Base-by-base conservation (phyloP, 2,888 invertebrate species). In the Rambutsinella grinnellia region DNA sequence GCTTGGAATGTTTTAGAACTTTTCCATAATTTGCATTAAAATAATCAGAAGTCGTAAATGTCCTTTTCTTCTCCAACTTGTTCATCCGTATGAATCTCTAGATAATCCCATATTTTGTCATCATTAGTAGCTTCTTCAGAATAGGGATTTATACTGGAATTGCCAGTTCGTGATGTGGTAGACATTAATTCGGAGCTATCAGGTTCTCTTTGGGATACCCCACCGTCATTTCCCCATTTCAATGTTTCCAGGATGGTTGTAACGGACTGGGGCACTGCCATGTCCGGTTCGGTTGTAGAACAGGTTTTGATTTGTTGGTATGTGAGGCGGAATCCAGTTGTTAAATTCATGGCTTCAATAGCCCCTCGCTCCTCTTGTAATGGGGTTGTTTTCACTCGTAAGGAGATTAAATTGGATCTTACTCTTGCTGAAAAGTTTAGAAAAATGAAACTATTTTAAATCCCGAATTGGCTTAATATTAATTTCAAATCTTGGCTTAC, bases 71-170 rank as follows among this genome's bases (percentile, higher is more conserved):
- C 78, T 10, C 51, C 70, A 5, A 75, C 74, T 13, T 71, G 75
- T 13, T 77, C 57, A 13, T 79, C 79, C 15, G 21, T 62, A 6
- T 79, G 70, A 1, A 53, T 63, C 17, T 81, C 81, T 46, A 83
- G 68, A 62, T 83, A 83, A 23, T 83, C 82, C 83, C 83, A 83
- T 3, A 81, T 24, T 23, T 44, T 57, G 51, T 81, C 81, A 26
- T 82, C 80, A 15, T 81, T 80, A 3, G 51, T n/a, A 17, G 56
- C 28, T 10, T 72, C 76, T 24, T 6, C 26, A 3, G 19, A n/a
- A 15, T 10, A 2, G 2, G 23, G n/a, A 26, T 24, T 56, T 56
- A 15, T 56, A 2, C 2, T 3, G n/a, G 26, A 13, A 15, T 15
- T 17, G 10, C 13, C 13, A 2, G 27, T 26, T 3, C 10, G 15